Base-by-base conservation (phyloP, 2,113 vertebrate species). In the Callopanchax toddi region DNA sequence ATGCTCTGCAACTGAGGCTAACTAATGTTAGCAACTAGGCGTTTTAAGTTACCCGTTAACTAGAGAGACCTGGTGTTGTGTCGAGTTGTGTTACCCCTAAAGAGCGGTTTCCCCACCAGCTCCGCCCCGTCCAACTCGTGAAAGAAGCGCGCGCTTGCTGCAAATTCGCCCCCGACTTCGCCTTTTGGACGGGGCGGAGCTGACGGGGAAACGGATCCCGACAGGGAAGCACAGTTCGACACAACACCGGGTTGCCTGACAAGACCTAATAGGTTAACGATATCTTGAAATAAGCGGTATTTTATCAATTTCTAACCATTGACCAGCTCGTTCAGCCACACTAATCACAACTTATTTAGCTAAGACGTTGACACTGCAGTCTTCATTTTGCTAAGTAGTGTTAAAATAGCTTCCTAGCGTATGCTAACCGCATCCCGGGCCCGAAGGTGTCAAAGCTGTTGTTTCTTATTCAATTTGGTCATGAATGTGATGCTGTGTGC, bases 1-100 rank as follows among this genome's bases (percentile, higher is more conserved):
- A 66, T 60, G 66, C 51, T 63, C 64, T 36, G 55, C 29, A 39
- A 65, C 82, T 74, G 73, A 56, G 44, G 87, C 85, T 87, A 88
- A 71, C 60, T 25, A 17, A 12, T 25, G 36, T 65, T 88, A 85
- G 86, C 84, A 71, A 36, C 20, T 26, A 16, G 60, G 11, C 46
- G 61, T 68, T 60, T 2, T 23, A 54, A 48, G 59, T 60, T 58
- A 71, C 4, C 36, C 51, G 55, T 71, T 62, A 64, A 61, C 42
- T 22, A 39, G 36, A 70, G 11, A 26, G 44, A 25, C 15, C 22
- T 7, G 22, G 45, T 23, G 29, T 44, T 44, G 42, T 44, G 42
- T 44, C 42, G n/a, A 20, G n/a, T 18, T 44, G n/a, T 9, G 42
- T 44, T 20, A 2, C 42, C n/a, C 42, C 2, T 44, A 18, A 4